A percentile compares a stretch with the other conserved stretches of the same genome.
Evolutionary conservation across 2,888 invertebrate genomes (phyloP).

Genomic region (Nasonia oneida): DNA sequence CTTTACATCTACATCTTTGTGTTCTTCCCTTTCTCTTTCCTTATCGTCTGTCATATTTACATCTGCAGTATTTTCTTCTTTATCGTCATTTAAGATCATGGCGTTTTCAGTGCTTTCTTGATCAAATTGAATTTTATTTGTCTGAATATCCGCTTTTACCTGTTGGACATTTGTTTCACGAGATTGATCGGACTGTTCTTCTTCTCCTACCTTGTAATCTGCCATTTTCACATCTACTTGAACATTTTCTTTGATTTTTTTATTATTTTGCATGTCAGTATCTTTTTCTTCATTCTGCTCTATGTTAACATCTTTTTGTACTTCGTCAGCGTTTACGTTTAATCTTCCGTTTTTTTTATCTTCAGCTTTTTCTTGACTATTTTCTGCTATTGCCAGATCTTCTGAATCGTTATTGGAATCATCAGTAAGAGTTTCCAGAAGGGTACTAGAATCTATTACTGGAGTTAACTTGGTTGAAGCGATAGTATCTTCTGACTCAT

Average conservation of each 20-base stretch:
- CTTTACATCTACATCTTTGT: slow-evolving; percentile 25
- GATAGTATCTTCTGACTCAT: slow-evolving; percentile 26
- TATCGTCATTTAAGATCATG: neutral
- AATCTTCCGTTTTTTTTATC: neutral
- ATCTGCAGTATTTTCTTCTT: neutral
- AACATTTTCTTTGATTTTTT: neutral
- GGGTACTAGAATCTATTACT: slow-evolving; percentile 40
- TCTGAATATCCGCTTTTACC: slow-evolving; percentile 10
- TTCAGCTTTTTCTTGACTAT: slow-evolving; percentile 24
- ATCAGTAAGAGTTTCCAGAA: slow-evolving; percentile 58
- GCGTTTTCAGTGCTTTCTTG: neutral
- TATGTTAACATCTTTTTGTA: neutral
- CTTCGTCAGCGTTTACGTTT: neutral
- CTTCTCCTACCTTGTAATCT: neutral
- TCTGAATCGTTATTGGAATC: slow-evolving; percentile 43
- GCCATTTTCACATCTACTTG: neutral
- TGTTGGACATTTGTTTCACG: slow-evolving; percentile 5
- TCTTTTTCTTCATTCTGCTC: slow-evolving; percentile 3
- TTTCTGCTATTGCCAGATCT: neutral
- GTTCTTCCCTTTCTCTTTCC: neutral
- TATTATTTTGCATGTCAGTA: slow-evolving; percentile 1
- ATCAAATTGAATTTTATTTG: neutral
- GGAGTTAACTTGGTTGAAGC: slow-evolving; percentile 24
- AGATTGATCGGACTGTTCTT: neutral
- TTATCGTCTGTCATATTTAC: neutral